A percentile compares a stretch with the other conserved stretches of the same genome.
These are phyloP conservation scores for Porites lutea DNA, from an alignment of 64 coral and sea anemone genomes.

Conservation along the genomic window DNA sequence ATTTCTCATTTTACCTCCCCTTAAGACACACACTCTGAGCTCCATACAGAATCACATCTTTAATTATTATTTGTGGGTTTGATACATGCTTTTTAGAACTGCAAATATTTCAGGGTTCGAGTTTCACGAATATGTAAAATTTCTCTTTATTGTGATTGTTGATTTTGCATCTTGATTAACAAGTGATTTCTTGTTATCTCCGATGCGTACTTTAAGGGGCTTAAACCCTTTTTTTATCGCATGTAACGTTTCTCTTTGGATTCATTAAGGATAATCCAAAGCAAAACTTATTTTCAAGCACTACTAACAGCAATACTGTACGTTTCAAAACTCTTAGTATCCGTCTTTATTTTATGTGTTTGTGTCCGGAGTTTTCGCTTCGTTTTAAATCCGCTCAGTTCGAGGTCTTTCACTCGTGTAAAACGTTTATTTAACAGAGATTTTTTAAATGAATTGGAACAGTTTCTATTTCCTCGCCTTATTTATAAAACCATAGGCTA, in stretches of 20 bases:
- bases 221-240: constrained; percentile 9
- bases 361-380: not conserved
- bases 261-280: not conserved
- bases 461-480: not conserved
- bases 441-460: not conserved
- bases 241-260: not conserved
- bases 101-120: constrained; percentile 29
- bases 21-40: not conserved
- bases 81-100: not conserved
- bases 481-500: not conserved
- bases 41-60: not conserved
- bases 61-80: constrained; percentile 17
- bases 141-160: constrained; percentile 20
- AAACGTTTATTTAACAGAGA: not conserved
- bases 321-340: constrained; percentile 9
- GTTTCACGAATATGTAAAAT: constrained; percentile 51
- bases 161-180: constrained; percentile 51
- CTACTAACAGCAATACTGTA: not conserved
- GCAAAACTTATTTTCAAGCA: not conserved
- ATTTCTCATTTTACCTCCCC: not conserved
- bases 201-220: constrained; percentile 27
- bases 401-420: not conserved
- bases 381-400: not conserved
- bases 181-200: constrained; percentile 53
- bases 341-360: not conserved